phyloP scores from a whole-genome alignment of 2,113 vertebrate genomes.

The Indicator maculatus region DNA sequence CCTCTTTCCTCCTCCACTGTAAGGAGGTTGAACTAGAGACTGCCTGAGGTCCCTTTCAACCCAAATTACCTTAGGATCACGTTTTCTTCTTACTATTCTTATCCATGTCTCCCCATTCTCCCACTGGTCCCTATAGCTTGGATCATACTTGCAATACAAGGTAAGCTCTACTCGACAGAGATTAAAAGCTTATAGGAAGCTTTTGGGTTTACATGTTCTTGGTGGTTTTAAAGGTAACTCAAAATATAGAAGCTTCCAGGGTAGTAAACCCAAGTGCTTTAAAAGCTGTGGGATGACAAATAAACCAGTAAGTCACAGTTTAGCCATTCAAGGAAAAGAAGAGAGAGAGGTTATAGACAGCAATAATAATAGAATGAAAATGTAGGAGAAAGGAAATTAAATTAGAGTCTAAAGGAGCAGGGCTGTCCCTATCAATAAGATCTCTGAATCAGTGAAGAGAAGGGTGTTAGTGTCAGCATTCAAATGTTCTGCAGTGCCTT shows the following conservation, averaged over 20 bases:
- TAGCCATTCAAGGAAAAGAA: background rate
- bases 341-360: background rate
- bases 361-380: background rate
- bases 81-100: background rate
- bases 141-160: background rate
- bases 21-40: background rate
- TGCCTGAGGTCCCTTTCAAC: background rate
- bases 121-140: background rate
- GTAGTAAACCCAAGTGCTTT: background rate
- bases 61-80: background rate
- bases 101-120: background rate
- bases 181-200: background rate
- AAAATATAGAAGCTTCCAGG: background rate
- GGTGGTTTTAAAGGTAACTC: background rate
- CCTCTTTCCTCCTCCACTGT: background rate
- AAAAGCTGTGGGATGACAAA: background rate
- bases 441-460: background rate
- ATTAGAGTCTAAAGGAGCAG: background rate
- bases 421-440: background rate
- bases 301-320: background rate
- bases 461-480: background rate
- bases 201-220: background rate
- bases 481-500: background rate
- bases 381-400: background rate
- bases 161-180: background rate